These are phyloP conservation scores for Catharus minimus DNA, from an alignment of 2,113 vertebrate species.

Conservation along the genomic window DNA sequence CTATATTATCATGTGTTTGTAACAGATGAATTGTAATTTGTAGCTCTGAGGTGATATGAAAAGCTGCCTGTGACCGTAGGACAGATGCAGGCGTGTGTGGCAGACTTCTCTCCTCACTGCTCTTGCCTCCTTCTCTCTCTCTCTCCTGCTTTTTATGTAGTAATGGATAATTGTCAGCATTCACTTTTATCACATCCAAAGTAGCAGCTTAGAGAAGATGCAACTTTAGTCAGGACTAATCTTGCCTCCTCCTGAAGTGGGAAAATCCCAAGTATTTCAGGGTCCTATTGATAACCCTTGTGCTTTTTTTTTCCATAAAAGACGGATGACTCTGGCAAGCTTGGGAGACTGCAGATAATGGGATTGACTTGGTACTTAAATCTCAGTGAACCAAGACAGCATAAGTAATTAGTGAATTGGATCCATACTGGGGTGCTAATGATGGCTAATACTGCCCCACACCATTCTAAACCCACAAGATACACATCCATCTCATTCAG, in stretches of 20 bases:
- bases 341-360: slow-evolving; percentile 94
- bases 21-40: slow-evolving; percentile 76
- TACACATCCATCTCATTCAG: slow-evolving; percentile 79
- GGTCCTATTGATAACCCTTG: slow-evolving; percentile 86
- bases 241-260: slow-evolving; percentile 76
- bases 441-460: slow-evolving; percentile 90
- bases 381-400: slow-evolving; percentile 95
- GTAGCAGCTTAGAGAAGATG: slow-evolving; percentile 75
- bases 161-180: slow-evolving; percentile 80
- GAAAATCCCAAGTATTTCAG: slow-evolving; percentile 81
- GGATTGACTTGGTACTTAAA: slow-evolving; percentile 97
- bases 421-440: slow-evolving; percentile 94
- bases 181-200: slow-evolving; percentile 78
- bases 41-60: slow-evolving; percentile 71
- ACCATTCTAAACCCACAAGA: slow-evolving; percentile 78
- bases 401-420: slow-evolving; percentile 95
- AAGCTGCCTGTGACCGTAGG: slow-evolving; percentile 62
- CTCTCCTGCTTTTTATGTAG: slow-evolving; percentile 45
- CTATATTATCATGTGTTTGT: slow-evolving; percentile 73
- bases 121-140: slow-evolving; percentile 17
- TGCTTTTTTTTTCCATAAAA: slow-evolving; percentile 80
- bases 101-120: neutral
- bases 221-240: slow-evolving; percentile 76
- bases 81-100: slow-evolving; percentile 51
- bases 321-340: slow-evolving; percentile 86